Evolutionary conservation across 92 coral and sea anemone species (phyloP).

Genomic region (Epizoanthus illoricatus): DNA sequence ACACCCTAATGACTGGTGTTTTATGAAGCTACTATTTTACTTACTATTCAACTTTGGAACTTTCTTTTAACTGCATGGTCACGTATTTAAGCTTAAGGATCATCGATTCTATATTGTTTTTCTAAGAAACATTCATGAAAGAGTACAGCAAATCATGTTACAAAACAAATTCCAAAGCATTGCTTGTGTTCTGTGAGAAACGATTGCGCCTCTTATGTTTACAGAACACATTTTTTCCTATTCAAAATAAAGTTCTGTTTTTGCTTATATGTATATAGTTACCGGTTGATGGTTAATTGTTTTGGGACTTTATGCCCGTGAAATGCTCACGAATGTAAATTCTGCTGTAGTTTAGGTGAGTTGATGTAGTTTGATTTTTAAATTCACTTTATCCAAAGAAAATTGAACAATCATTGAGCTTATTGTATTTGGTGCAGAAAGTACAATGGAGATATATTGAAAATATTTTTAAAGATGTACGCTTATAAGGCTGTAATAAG

Average conservation of each 20-base stretch:
- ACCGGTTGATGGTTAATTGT: conserved; percentile 17
- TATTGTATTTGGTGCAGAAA: neutral
- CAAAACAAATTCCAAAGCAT: conserved; percentile 1
- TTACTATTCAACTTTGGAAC: neutral
- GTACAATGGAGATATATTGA: neutral
- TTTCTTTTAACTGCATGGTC: neutral
- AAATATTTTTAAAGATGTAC: neutral
- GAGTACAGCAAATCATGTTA: neutral
- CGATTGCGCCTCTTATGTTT: neutral
- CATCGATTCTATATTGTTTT: neutral
- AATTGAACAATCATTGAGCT: neutral
- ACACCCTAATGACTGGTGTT: conserved; percentile 26
- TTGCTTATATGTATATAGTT: neutral
- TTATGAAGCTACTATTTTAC: conserved; percentile 1
- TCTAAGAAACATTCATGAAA: neutral
- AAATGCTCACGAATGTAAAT: neutral
- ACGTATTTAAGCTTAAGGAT: neutral
- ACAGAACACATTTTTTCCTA: neutral
- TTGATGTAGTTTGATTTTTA: neutral
- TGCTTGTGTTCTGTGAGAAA: neutral
- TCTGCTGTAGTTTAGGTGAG: neutral
- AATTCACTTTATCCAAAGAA: neutral
- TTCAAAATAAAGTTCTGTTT: neutral
- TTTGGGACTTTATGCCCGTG: neutral
- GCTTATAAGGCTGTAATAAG: neutral